phyloP scores from a whole-genome alignment of 2,888 invertebrate species.

The Metellina segmentata region DNA sequence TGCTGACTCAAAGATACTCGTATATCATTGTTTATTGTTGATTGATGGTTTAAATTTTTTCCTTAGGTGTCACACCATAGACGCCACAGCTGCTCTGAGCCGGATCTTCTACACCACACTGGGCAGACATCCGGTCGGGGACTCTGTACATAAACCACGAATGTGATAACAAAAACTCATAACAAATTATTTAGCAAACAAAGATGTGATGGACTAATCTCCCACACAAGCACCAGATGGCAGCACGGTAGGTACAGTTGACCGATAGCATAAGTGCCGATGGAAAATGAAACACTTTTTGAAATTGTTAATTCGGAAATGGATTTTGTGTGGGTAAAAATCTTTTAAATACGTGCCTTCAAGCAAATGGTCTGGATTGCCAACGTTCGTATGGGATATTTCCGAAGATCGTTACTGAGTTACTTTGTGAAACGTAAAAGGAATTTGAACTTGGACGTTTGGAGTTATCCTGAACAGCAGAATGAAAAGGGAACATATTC shows the following conservation, averaged over 20 bases:
- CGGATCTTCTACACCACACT: slow-evolving; percentile 79
- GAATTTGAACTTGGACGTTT: no score
- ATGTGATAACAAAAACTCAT: slow-evolving; percentile 54
- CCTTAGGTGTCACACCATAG: slow-evolving; percentile 79
- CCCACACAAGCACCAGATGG: not conserved
- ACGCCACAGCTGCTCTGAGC: slow-evolving; percentile 81
- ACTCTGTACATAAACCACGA: slow-evolving; percentile 55
- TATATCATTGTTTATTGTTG: no score
- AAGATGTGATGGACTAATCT: not conserved
- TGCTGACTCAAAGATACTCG: no score
- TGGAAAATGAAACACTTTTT: not conserved
- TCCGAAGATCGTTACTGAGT: not conserved
- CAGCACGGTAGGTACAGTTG: not conserved
- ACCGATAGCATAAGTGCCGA: not conserved
- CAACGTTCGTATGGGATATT: not conserved
- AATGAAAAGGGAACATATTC: no score
- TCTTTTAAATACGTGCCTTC: not conserved
- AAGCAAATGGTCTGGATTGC: not conserved
- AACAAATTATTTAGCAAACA: slow-evolving; percentile 37
- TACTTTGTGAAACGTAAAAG: no score
- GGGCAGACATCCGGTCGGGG: slow-evolving; percentile 69
- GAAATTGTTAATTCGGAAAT: not conserved
- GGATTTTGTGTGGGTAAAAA: not conserved
- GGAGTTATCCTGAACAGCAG: no score
- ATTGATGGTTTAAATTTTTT: not conserved